Evolutionary conservation across 2,797 vertebrate species (phyloP), one percentile per base, ranked within the genome.

Genomic region (Fratercula arctica): DNA sequence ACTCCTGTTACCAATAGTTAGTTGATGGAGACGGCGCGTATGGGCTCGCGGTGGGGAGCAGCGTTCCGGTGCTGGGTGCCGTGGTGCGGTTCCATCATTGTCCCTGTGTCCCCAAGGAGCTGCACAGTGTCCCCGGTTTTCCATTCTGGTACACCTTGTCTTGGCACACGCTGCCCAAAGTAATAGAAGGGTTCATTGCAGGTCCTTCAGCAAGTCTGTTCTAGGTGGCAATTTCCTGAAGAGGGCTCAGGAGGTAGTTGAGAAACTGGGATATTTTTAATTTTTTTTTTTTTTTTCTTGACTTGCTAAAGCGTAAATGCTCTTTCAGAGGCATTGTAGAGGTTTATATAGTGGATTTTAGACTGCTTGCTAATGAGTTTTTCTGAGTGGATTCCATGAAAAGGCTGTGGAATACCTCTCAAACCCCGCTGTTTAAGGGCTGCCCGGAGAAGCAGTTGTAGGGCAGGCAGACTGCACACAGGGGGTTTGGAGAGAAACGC

Each of bases 401-500:
- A 69, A 15, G 64, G 8, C 35, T 54, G 9, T 20, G 39, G 33
- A 28, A 5, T 61, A 6, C 9, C 13, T 66, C 43, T 16, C 13
- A 3, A 33, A 3, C 21, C 24, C 3, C 0, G 8, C 37, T 43
- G 17, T 26, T 15, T 3, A 2, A 11, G 63, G 74, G 5, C 6
- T 6, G 50, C 16, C 3, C 3, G 45, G 33, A 45, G 68, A 11
- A 25, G 46, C 29, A 3, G n/a, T 5, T n/a, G 25, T 26, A 5
- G 41, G 53, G 39, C 9, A 4, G 64, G 10, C 3, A 8, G 43
- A 24, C 43, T 43, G 3, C 16, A 14, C 5, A 1, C 0, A 0
- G 18, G 26, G 0, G 1, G 0, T 5, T 63, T 3, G 28, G 16
- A 21, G 53, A 37, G 6, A 23, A 8, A 5, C 0, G 16, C 3